Base-by-base conservation (phyloP, 2,797 vertebrate species). In the Schizopygopsis malacanthus region DNA sequence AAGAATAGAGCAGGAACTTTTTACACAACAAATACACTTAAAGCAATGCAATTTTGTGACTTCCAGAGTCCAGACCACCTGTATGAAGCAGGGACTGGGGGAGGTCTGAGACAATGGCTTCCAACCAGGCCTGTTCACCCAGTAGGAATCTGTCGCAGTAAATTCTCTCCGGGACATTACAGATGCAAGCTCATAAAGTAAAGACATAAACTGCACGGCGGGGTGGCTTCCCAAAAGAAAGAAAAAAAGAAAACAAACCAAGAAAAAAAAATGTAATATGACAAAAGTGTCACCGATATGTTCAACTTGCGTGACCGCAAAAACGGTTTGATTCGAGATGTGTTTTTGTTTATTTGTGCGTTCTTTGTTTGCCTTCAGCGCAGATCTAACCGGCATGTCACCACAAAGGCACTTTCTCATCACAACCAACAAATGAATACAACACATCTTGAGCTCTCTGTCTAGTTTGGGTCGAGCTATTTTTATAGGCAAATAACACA, bases 131-230 rank as follows among this genome's bases (percentile, higher is more conserved):
- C 86, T 86, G 91, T 89, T 94, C 93, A 93, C 93, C 91, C 92
- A 87, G 86, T 85, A 93, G 92, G 93, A 93, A 94, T 94, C 91
- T 41, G 41, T 73, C 67, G 85, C 92, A 87, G 90, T 94, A 94
- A 94, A 95, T 91, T 88, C 90, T 90, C 91, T 71, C 88, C 91
- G 87, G 92, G 90, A 94, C 88, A 93, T 92, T 88, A 88, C 89
- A 91, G 86, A 92, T 87, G 90, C 80, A 37, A 88, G 89, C 92
- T 91, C 87, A 81, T 93, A 92, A 93, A 93, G 90, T 82, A 73
- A 87, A 41, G 45, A 81, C 65, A 83, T 59, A 78, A 85, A 85
- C 47, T 69, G 80, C 75, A 83, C 20, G 4, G 63, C 25, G 47
- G 25, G 20, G 25, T 85, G 59, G 69, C 75, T 89, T 87, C 82